These are phyloP conservation scores for Thymelicus lineola DNA, from an alignment of 2,888 invertebrate genomes.

Conservation along the genomic window DNA sequence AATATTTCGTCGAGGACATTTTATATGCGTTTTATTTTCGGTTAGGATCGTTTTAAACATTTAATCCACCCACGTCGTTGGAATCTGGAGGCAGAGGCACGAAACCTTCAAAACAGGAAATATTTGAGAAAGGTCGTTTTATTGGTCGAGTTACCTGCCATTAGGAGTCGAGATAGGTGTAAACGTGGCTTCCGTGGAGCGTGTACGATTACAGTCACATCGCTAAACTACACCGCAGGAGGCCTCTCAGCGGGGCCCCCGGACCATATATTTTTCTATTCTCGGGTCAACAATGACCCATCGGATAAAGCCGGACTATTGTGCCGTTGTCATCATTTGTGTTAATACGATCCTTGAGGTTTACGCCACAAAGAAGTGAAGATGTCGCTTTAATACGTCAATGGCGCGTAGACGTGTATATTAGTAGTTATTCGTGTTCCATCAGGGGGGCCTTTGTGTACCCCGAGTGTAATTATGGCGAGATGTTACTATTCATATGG, in stretches of 20 bases:
- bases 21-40: conserved; percentile 81
- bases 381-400: conserved; percentile 75
- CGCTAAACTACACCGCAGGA: conserved; percentile 76
- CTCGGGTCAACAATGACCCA: conserved; percentile 73
- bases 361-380: conserved; percentile 81
- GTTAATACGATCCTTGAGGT: conserved; percentile 84
- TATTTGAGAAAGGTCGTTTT: conserved; percentile 81
- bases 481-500: conserved; percentile 60
- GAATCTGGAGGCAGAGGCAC: conserved; percentile 68
- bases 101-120: conserved; percentile 81
- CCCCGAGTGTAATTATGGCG: conserved; percentile 63
- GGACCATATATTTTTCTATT: conserved; percentile 80
- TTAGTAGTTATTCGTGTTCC: conserved; percentile 78
- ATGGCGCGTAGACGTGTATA: conserved; percentile 82
- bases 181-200: conserved; percentile 80
- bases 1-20: conserved; percentile 83
- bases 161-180: conserved; percentile 82
- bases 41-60: conserved; percentile 77
- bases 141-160: conserved; percentile 82
- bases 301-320: conserved; percentile 72
- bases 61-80: conserved; percentile 82
- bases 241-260: conserved; percentile 70
- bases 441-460: conserved; percentile 76
- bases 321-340: conserved; percentile 82
- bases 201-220: conserved; percentile 56